phyloP scores from a whole-genome alignment of 1,140 invertebrate genomes.

The Zaprionus ghesquierei region DNA sequence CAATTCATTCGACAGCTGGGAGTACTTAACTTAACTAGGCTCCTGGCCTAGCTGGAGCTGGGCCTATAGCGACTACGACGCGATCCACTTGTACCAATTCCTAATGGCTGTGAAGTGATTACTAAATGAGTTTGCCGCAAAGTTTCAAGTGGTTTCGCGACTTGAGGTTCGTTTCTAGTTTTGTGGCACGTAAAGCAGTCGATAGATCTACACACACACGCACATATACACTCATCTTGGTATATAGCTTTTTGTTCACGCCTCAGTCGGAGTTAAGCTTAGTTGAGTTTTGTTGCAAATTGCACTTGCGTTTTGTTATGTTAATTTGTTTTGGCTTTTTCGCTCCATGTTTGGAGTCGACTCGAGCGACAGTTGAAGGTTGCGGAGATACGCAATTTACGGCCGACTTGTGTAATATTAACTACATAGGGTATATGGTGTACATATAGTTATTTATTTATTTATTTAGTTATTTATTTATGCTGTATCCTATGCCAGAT shows the following conservation, averaged over 20 bases:
- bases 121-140: slow-evolving; percentile 68
- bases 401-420: slow-evolving; percentile 59
- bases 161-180: neutral
- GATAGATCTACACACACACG: neutral
- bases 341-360: slow-evolving; percentile 19
- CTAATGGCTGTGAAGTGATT: slow-evolving; percentile 77
- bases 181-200: slow-evolving; percentile 1
- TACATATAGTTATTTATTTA: neutral
- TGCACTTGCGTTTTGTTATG: slow-evolving; percentile 64
- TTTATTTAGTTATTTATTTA: neutral
- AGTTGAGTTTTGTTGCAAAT: slow-evolving; percentile 69
- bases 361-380: slow-evolving; percentile 69
- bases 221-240: neutral
- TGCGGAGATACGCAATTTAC: slow-evolving; percentile 55
- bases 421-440: slow-evolving; percentile 4
- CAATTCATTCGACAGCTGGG: neutral
- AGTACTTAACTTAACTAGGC: neutral
- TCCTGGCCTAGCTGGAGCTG: neutral
- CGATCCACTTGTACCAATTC: slow-evolving; percentile 74
- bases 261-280: slow-evolving; percentile 31
- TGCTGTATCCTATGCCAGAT: neutral
- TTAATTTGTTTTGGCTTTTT: slow-evolving; percentile 65
- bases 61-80: slow-evolving; percentile 4
- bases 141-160: neutral
- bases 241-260: slow-evolving; percentile 38